A percentile compares a stretch with the other conserved stretches of the same genome.
Evolutionary conservation across 2,113 vertebrate species (phyloP).

Genomic region (Vulpes lagopus): DNA sequence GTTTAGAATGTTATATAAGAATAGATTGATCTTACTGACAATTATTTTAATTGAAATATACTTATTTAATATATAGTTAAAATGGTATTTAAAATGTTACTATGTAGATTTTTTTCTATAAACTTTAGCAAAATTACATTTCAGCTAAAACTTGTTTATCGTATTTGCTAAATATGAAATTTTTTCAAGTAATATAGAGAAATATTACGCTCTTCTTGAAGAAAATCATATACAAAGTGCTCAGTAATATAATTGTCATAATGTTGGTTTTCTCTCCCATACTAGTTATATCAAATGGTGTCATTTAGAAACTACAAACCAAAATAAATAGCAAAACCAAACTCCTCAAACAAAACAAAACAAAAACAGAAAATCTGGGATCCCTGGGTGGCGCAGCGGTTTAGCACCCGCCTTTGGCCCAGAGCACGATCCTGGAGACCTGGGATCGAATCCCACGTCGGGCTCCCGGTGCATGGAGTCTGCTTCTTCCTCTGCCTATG

Average conservation of each 20-base stretch:
- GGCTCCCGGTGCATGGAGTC: no score
- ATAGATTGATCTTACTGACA: not conserved
- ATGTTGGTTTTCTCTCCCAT: fast-evolving
- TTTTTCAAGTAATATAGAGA: not conserved
- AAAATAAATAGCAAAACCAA: not conserved
- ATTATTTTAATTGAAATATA: not conserved
- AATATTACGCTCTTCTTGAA: not conserved
- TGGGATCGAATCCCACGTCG: no score
- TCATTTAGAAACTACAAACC: not conserved
- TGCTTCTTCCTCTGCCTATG: no score
- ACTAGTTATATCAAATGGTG: not conserved
- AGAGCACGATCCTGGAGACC: no score
- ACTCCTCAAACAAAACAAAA: not conserved
- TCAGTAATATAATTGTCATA: slow-evolving; percentile 19
- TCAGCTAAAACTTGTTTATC: not conserved
- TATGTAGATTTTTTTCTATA: slow-evolving; percentile 28
- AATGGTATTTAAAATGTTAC: not conserved
- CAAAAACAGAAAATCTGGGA: not conserved
- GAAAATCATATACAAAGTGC: not conserved
- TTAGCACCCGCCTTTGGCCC: no score
- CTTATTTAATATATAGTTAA: slow-evolving; percentile 53
- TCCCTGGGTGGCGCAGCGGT: no score
- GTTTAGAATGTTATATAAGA: slow-evolving; percentile 46
- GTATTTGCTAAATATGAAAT: not conserved
- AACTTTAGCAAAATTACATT: not conserved